These are phyloP conservation scores for Rhamphomyia laevipes DNA, from an alignment of 2,888 invertebrate species.

Conservation along the genomic window DNA sequence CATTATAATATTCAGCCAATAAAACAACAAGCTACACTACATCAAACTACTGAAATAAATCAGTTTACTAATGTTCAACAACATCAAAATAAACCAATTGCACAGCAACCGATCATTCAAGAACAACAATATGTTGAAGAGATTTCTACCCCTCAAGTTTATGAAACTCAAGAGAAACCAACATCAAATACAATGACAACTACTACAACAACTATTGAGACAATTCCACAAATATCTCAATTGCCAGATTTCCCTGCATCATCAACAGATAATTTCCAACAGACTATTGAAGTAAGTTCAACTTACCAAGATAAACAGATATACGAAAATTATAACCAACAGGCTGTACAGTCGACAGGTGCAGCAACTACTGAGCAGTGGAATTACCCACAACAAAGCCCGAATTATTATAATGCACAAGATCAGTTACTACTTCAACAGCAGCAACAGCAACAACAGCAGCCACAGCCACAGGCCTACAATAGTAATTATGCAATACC, in stretches of 20 bases:
- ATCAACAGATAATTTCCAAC: not conserved
- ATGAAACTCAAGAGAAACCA: not conserved
- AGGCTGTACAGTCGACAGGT: conserved; percentile 9
- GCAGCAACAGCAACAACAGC: conserved; percentile 20
- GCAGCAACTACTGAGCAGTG: conserved; percentile 12
- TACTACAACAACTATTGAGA: not conserved
- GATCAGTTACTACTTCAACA: conserved; percentile 33
- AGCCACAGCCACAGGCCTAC: conserved; percentile 11
- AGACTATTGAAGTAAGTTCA: not conserved
- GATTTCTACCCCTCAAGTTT: not conserved
- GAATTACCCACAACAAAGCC: conserved; percentile 14
- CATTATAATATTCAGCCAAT: conserved; percentile 2
- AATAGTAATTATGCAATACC: conserved; percentile 18
- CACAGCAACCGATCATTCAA: not conserved
- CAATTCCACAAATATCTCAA: not conserved
- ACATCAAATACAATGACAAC: not conserved
- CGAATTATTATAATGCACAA: conserved; percentile 22
- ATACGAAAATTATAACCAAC: conserved; percentile 7
- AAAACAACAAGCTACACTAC: not conserved
- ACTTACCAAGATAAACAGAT: conserved; percentile 5
- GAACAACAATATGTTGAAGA: conserved; percentile 4
- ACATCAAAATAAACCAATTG: not conserved
- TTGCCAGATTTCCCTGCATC: not conserved
- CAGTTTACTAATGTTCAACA: not conserved
- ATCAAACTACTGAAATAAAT: not conserved